These are phyloP conservation scores for Grammomys surdaster DNA, from an alignment of 2,113 vertebrate species.

Conservation along the genomic window DNA sequence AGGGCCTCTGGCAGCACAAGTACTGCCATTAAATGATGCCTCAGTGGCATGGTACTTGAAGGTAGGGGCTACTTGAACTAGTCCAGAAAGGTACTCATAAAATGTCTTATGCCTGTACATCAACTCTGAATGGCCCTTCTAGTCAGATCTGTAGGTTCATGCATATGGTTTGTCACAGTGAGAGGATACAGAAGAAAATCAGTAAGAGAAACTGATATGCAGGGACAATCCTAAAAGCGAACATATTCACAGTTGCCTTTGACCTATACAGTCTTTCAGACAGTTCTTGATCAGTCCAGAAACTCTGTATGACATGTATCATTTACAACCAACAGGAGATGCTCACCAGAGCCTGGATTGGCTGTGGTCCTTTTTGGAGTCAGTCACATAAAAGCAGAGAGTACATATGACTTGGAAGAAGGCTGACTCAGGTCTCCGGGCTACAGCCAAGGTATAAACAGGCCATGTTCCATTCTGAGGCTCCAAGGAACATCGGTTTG, in stretches of 20 bases:
- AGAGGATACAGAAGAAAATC: not conserved
- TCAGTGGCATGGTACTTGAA: not conserved
- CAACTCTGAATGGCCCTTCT: too few relatives aligned
- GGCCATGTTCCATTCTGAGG: not conserved
- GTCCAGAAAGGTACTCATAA: not conserved
- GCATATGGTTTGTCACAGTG: not conserved
- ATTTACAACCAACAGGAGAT: not conserved
- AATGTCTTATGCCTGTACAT: not conserved
- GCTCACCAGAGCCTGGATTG: not conserved
- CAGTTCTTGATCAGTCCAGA: not conserved
- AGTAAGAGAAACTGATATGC: not conserved
- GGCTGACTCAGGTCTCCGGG: not conserved
- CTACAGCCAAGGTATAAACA: not conserved
- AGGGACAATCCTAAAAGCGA: not conserved
- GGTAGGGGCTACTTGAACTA: not conserved
- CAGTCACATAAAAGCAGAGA: not conserved
- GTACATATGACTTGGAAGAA: not conserved
- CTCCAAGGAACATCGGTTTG: not conserved
- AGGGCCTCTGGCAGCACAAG: not conserved
- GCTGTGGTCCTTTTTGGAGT: not conserved
- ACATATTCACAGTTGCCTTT: not conserved
- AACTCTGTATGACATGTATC: not conserved
- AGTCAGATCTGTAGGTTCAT: not conserved
- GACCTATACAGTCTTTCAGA: not conserved
- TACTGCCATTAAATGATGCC: not conserved